These are phyloP conservation scores for Empidonax alnorum DNA, from an alignment of 2,113 vertebrate species.

Conservation along the genomic window DNA sequence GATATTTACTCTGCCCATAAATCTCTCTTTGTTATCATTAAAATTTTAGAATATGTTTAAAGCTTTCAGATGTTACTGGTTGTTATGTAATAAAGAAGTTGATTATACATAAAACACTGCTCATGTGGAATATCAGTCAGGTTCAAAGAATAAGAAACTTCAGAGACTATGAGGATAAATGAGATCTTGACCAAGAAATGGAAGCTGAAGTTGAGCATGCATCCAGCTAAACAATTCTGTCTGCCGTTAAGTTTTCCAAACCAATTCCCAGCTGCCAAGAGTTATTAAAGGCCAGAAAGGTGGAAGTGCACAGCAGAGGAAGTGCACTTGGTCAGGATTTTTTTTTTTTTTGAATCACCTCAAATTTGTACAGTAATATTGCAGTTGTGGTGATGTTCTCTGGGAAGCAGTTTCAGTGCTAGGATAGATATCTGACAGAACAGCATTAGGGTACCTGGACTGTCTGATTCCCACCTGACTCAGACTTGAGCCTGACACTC, in stretches of 20 bases:
- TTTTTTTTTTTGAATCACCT: background rate
- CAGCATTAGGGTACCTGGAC: rapidly evolving
- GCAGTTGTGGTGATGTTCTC: background rate
- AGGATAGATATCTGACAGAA: background rate
- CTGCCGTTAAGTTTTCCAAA: background rate
- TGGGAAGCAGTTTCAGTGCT: background rate
- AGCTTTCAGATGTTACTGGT: constrained; percentile 58
- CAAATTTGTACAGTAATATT: background rate
- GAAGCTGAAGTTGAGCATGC: background rate
- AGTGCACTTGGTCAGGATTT: background rate
- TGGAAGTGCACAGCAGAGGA: background rate
- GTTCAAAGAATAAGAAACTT: constrained; percentile 47
- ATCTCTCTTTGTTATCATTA: constrained; percentile 53
- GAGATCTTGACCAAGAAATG: constrained; percentile 22
- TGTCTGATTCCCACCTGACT: background rate
- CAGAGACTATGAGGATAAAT: constrained; percentile 37
- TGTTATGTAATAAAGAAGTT: constrained; percentile 48
- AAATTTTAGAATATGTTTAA: constrained; percentile 54
- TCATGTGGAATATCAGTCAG: constrained; percentile 1
- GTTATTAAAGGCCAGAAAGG: constrained; percentile 3
- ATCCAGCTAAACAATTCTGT: background rate
- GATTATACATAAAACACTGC: constrained; percentile 41
- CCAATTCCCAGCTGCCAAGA: background rate
- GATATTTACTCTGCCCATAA: constrained; percentile 29
- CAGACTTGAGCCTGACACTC: background rate